Evolutionary conservation across 1,140 invertebrate species (phyloP).

Genomic region (Trichogramma pretiosum): DNA sequence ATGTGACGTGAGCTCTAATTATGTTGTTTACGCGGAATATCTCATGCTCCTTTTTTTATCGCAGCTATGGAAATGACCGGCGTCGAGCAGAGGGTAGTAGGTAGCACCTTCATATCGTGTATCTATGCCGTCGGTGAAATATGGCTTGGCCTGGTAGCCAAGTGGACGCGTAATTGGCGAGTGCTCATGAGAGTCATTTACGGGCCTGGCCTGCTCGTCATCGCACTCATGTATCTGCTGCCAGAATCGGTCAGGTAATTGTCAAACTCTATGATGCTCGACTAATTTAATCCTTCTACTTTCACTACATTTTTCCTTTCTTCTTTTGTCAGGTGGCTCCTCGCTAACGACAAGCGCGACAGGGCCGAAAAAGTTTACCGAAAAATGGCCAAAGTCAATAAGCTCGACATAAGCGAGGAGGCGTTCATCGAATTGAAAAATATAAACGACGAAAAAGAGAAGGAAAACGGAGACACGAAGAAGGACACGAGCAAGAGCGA

Average conservation of each 20-base stretch:
- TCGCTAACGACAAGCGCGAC: constrained; percentile 58
- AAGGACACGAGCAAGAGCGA: neutral
- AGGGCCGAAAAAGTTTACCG: constrained; percentile 52
- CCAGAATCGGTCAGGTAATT: constrained; percentile 52
- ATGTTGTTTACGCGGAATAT: too few relatives aligned
- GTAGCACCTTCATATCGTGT: constrained; percentile 60
- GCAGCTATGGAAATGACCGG: constrained; percentile 71
- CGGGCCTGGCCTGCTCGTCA: constrained; percentile 53
- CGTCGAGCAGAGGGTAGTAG: constrained; percentile 62
- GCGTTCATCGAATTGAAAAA: constrained; percentile 40
- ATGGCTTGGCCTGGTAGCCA: constrained; percentile 57
- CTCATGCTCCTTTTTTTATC: too few relatives aligned
- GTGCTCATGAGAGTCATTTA: constrained; percentile 58
- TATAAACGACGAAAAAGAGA: constrained; percentile 25
- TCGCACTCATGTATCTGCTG: constrained; percentile 53
- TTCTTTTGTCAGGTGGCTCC: constrained; percentile 61
- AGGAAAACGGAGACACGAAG: neutral
- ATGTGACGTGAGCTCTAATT: too few relatives aligned
- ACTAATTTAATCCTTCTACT: neutral
- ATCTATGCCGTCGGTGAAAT: constrained; percentile 66
- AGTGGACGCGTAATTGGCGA: constrained; percentile 62
- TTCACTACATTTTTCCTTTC: neutral
- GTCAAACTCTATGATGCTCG: neutral
- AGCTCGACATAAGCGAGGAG: constrained; percentile 48
- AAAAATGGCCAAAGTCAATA: constrained; percentile 61